Percentiles rank a stretch among this genome's conserved stretches.
Conservation (phyloP, 2,888 invertebrate species). For the Dexiosoma caninum region DNA sequence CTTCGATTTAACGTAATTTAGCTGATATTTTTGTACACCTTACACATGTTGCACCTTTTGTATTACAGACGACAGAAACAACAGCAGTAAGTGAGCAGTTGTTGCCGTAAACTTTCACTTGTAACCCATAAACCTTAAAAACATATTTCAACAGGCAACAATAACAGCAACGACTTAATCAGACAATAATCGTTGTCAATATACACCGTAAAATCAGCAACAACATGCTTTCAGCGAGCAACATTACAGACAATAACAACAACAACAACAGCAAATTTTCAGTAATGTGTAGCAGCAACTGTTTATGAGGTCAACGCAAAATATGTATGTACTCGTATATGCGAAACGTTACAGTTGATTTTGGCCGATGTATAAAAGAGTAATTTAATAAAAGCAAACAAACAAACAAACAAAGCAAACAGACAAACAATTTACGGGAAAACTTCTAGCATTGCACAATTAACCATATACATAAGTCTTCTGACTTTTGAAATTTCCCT, state of each 20-base stretch:
- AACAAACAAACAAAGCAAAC: too few species aligned
- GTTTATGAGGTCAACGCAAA: slow-evolving; percentile 56
- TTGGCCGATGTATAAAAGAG: slow-evolving; percentile 21
- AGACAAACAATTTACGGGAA: too few species aligned
- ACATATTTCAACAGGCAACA: background rate
- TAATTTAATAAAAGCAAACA: too few species aligned
- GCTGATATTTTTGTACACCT: slow-evolving; percentile 37
- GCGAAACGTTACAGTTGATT: slow-evolving; percentile 1
- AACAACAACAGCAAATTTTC: slow-evolving; percentile 3
- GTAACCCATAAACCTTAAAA: slow-evolving; percentile 63
- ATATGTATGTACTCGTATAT: background rate
- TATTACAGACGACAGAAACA: background rate
- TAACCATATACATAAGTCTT: too few species aligned
- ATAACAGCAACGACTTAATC: slow-evolving; percentile 14
- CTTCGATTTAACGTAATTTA: background rate
- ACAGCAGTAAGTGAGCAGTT: background rate
- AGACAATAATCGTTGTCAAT: slow-evolving; percentile 19
- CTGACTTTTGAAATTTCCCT: too few species aligned
- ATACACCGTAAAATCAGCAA: background rate
- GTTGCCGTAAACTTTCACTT: slow-evolving; percentile 61
- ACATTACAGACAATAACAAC: background rate
- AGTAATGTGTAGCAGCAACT: slow-evolving; percentile 57
- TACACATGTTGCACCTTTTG: slow-evolving; percentile 60
- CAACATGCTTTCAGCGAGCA: background rate
- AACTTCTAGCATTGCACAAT: too few species aligned